Evolutionary conservation across 2,113 vertebrate genomes (phyloP), one percentile per base, ranked within the genome.

Genomic region (Bufo gargarizans): DNA sequence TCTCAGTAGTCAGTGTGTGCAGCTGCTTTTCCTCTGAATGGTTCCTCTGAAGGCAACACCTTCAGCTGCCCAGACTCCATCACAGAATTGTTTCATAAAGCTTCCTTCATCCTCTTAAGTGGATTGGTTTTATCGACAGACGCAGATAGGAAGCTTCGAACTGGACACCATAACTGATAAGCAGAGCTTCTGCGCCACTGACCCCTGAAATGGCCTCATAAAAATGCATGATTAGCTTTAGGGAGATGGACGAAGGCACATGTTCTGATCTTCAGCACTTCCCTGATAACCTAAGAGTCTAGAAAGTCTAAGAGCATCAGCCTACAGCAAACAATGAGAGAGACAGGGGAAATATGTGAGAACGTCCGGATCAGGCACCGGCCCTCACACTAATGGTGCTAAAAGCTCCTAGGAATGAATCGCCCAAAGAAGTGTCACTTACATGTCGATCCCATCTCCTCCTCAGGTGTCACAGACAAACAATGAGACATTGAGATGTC

Each of bases 161-260:
- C 33, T 53, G 49, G 53, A 85, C 83, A 56, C 69, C 50, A 22
- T 56, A 13, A 55, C 67, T 53, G n/a, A 74, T 90, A 92, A 92
- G 90, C 91, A 91, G 91, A 91, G 82, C 45, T 61, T 86, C 90
- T 94, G 91, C 92, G 91, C 90, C 90, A 78, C 20, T 86, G 88
- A 90, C 79, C 86, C 87, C 67, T 89, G 84, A 89, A 78, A 90
- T 16, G 83, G 84, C 47, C 84, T 33, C 69, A 74, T n/a, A 72
- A 88, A 89, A 91, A 92, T 58, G 5, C 55, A 86, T 90, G 61
- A 90, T 91, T 92, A 93, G 90, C 63, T 74, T 86, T 90, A 86
- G 50, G 90, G 91, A 91, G 91, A 86, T 11, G 89, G 88, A 81
- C 80, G 47, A 85, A 20, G 63, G 20, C 6, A 19, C 3, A 65